Evolutionary conservation across 2,797 vertebrate genomes (phyloP), one percentile per base, ranked within the genome.

Genomic region (Apogon talboti): DNA sequence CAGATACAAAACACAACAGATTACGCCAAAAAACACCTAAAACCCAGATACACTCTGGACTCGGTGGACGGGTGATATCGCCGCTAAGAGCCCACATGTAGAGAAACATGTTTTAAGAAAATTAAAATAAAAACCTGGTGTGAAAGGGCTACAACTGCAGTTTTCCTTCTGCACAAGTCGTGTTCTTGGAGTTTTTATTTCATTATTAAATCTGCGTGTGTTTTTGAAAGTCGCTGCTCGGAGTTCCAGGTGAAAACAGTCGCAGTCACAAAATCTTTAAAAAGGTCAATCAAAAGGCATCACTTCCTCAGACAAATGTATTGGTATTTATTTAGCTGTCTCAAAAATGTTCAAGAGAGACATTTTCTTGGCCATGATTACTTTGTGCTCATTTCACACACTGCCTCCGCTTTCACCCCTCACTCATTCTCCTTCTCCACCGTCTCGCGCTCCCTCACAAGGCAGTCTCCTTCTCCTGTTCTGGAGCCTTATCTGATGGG

Each of bases 401-500:
- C 63, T 77, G 78, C 82, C 80, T 82, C 67, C 4, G 15, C 76
- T 71, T 66, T 87, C 83, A 81, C 68, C 82, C 78, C 73, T 73
- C 82, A 58, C 79, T 81, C 86, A 55, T 66, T 85, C 76, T 38
- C 47, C 58, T 63, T 78, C 74, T 46, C 70, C 78, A 77, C 64
- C 71, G 54, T 51, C 78, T 64, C 54, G 50, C 81, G 58, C 74
- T 40, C 71, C 71, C 71, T 89, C 89, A 75, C 85, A 64, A 81
- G 73, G 76, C 88, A 74, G 79, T 81, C 90, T 87, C 87, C 76
- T 81, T 91, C 90, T 91, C 88, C 86, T 84, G 81, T 87, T 91
- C 86, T 87, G 82, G 48, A 56, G 64, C 40, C 83, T 91, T 94
- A 94, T 94, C 93, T 92, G 94, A 94, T 94, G 84, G 94, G 93